phyloP scores from a whole-genome alignment of 2,888 invertebrate species.

The Drosophila rellima region DNA sequence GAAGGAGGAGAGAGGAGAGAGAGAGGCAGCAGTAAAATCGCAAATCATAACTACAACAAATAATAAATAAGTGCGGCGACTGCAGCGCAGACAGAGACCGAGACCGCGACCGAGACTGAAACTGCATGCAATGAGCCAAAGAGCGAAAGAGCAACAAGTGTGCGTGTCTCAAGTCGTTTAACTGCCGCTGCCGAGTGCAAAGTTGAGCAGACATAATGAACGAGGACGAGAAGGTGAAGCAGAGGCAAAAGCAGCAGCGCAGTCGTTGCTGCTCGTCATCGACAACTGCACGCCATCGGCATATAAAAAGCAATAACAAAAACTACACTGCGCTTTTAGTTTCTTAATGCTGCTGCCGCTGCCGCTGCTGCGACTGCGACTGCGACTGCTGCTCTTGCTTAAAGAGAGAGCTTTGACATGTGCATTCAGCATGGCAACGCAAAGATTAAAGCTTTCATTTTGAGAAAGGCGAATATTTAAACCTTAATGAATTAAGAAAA shows the following conservation, averaged over 20 bases:
- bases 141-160: slow-evolving; percentile 79
- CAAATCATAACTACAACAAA: slow-evolving; percentile 83
- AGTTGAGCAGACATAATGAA: slow-evolving; percentile 78
- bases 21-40: slow-evolving; percentile 63
- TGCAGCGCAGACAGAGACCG: slow-evolving; percentile 14
- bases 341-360: slow-evolving; percentile 26
- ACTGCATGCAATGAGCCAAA: slow-evolving; percentile 57
- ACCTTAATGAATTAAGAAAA: too few relatives aligned
- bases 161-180: slow-evolving; percentile 82
- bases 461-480: not conserved
- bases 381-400: slow-evolving; percentile 33
- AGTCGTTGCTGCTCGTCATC: slow-evolving; percentile 66
- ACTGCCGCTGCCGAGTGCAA: slow-evolving; percentile 71
- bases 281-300: slow-evolving; percentile 75
- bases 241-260: slow-evolving; percentile 43
- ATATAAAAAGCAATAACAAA: slow-evolving; percentile 54
- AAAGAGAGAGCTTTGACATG: slow-evolving; percentile 28
- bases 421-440: slow-evolving; percentile 17
- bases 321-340: slow-evolving; percentile 35
- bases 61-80: slow-evolving; percentile 75
- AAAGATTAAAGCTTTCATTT: slow-evolving; percentile 5
- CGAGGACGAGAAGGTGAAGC: slow-evolving; percentile 47
- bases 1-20: not conserved
- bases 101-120: not conserved
- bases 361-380: too few relatives aligned